Conservation (phyloP, 2,113 vertebrate genomes). For the Piaya cayana region DNA sequence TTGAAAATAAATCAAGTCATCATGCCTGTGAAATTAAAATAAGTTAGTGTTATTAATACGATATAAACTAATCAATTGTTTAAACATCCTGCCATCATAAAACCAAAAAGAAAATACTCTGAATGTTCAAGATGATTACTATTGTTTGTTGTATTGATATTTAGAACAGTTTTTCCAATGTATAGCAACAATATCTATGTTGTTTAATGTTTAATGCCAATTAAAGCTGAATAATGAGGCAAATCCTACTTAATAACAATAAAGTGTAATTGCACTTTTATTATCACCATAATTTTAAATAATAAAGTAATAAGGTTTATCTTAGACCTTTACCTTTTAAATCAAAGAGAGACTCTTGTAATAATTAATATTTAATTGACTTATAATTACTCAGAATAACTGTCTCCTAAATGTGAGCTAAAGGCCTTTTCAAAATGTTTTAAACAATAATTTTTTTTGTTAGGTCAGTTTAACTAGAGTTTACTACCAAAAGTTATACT, state of each 20-base stretch:
- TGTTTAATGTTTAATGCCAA: slow-evolving; percentile 38
- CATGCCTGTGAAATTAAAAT: not conserved
- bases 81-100: not conserved
- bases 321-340: slow-evolving; percentile 51
- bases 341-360: slow-evolving; percentile 54
- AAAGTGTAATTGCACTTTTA: slow-evolving; percentile 64
- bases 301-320: slow-evolving; percentile 55
- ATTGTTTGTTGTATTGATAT: not conserved
- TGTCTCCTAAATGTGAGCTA: slow-evolving; percentile 65
- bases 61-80: not conserved
- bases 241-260: slow-evolving; percentile 64
- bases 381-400: slow-evolving; percentile 64
- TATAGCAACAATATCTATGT: slow-evolving; percentile 27
- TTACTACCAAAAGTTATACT: slow-evolving; percentile 52
- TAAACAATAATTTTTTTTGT: slow-evolving; percentile 54
- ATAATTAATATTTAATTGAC: slow-evolving; percentile 78
- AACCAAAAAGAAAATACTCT: not conserved
- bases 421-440: slow-evolving; percentile 54
- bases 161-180: not conserved
- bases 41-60: not conserved
- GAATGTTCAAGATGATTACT: not conserved
- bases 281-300: slow-evolving; percentile 66
- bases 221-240: slow-evolving; percentile 24
- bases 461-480: slow-evolving; percentile 37
- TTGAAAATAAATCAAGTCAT: not conserved